These are phyloP conservation scores for Aldabrachelys gigantea DNA, from an alignment of 2,113 vertebrate genomes.

Conservation along the genomic window DNA sequence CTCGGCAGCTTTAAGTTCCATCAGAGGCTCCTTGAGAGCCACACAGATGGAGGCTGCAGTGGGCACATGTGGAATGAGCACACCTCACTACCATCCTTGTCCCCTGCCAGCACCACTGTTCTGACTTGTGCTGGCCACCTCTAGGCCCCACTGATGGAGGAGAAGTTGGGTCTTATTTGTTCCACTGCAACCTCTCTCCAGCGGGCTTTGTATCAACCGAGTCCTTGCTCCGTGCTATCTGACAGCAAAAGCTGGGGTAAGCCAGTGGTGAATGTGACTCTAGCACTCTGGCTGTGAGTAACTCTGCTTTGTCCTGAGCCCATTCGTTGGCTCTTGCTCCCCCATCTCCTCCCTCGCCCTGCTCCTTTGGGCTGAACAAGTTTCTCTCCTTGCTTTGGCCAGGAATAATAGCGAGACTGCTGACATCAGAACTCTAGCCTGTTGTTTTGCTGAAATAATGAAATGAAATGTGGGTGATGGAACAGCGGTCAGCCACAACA, in stretches of 20 bases:
- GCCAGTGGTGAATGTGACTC: not conserved
- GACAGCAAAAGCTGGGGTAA: not conserved
- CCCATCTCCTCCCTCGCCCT: no score
- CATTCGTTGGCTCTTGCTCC: not conserved
- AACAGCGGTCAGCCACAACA: not conserved
- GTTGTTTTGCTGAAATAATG: conserved; percentile 14
- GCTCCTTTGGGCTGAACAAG: not conserved
- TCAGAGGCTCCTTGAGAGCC: not conserved
- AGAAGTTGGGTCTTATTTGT: not conserved
- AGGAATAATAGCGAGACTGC: not conserved
- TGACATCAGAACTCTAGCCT: conserved; percentile 16
- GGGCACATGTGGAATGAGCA: not conserved
- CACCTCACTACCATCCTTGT: not conserved
- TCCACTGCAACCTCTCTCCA: not conserved
- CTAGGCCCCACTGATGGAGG: not conserved
- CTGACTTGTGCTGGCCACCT: not conserved
- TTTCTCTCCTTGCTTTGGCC: not conserved
- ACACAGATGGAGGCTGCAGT: fast-evolving
- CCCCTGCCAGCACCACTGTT: not conserved
- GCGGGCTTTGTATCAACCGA: not conserved
- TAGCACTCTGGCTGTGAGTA: not conserved
- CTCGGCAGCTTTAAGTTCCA: not conserved
- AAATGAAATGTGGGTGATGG: conserved; percentile 3
- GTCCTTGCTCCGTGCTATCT: not conserved
- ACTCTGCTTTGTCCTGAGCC: not conserved